Evolutionary conservation across 2,888 invertebrate species (phyloP).

Genomic region (Luperina nickerlii): DNA sequence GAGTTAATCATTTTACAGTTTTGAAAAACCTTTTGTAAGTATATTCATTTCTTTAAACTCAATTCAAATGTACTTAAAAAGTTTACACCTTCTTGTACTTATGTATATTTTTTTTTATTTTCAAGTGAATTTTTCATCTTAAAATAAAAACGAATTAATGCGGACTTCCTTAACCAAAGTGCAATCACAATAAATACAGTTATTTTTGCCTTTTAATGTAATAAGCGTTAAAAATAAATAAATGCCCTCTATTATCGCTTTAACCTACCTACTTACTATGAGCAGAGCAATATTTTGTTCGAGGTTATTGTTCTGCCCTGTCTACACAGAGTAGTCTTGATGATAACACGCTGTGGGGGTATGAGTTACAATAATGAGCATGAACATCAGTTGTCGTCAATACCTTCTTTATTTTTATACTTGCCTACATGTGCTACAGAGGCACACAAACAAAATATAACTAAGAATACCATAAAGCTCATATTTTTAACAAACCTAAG

Average conservation of each 20-base stretch:
- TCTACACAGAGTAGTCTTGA: constrained; percentile 47
- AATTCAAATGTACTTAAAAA: background rate
- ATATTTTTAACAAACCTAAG: background rate
- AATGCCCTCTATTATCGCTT: constrained; percentile 14
- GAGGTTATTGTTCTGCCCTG: constrained; percentile 55
- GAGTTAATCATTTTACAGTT: background rate
- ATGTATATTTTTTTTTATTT: background rate
- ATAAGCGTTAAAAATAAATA: background rate
- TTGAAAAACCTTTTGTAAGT: background rate
- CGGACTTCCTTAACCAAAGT: background rate
- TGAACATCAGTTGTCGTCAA: constrained; percentile 18
- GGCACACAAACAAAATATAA: background rate
- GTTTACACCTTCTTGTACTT: background rate
- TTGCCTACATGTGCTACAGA: background rate
- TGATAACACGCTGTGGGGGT: constrained; percentile 61
- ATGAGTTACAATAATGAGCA: constrained; percentile 29
- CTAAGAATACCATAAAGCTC: background rate
- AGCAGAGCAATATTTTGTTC: constrained; percentile 53
- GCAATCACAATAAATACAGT: background rate
- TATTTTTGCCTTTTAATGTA: background rate
- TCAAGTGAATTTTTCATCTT: background rate
- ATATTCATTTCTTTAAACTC: background rate
- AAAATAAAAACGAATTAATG: too few species aligned
- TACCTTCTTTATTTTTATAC: background rate
- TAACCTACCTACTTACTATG: constrained; percentile 18